phyloP scores from a whole-genome alignment of 2,113 vertebrate genomes.

The Aleadryas rufinucha region DNA sequence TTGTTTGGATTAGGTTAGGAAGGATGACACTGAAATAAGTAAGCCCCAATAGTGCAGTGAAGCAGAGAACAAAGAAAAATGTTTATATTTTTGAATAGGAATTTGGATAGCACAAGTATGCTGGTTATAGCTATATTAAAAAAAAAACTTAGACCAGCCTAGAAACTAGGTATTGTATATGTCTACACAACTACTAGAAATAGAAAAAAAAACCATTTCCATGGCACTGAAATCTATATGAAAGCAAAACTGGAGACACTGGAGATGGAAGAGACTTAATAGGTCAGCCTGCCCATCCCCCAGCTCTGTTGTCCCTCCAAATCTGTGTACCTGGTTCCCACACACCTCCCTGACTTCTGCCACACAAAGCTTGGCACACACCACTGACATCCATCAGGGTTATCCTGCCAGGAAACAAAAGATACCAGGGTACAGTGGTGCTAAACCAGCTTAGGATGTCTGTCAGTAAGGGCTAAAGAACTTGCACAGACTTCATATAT shows the following conservation, averaged over 20 bases:
- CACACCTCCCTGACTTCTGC: neutral
- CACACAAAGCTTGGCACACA: neutral
- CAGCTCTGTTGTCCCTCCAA: neutral
- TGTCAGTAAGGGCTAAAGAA: neutral
- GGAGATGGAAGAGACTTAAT: neutral
- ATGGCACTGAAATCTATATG: neutral
- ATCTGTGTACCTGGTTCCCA: neutral
- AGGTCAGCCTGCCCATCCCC: neutral
- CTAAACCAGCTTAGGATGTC: neutral
- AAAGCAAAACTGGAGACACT: neutral
- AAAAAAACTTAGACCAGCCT: neutral
- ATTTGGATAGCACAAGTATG: neutral
- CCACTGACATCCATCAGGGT: neutral
- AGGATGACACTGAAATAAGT: conserved; percentile 55
- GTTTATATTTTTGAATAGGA: neutral
- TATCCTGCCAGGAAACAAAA: neutral
- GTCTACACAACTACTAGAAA: neutral
- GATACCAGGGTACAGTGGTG: neutral
- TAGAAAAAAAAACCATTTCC: neutral
- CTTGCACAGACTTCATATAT: neutral
- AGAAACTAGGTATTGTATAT: neutral
- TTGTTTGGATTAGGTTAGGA: conserved; percentile 63
- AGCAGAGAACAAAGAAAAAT: conserved; percentile 45
- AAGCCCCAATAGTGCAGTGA: neutral
- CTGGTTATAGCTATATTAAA: neutral